A percentile compares a stretch with the other conserved stretches of the same genome.
Conservation (phyloP, 2,888 invertebrate genomes). For the Ichneumoninae sp. region DNA sequence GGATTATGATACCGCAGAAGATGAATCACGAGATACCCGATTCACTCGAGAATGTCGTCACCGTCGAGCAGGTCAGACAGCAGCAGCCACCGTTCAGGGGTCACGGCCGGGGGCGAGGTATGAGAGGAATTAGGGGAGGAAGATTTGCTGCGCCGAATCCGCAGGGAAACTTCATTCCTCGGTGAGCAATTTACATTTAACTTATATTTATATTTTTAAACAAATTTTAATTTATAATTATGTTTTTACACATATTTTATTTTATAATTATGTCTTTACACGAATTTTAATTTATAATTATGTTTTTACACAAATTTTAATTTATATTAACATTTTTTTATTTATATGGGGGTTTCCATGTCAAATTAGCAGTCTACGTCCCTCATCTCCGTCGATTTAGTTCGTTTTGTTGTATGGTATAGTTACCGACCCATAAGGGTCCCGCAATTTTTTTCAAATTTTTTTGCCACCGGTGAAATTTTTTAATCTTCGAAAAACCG, state of each 20-base stretch:
- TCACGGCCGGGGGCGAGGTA: constrained; percentile 75
- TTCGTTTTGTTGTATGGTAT: too few relatives aligned
- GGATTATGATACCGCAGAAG: constrained; percentile 78
- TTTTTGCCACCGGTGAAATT: too few relatives aligned
- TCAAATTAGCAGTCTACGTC: too few relatives aligned
- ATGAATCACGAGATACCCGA: constrained; percentile 81
- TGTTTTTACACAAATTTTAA: too few relatives aligned
- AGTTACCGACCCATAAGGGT: too few relatives aligned
- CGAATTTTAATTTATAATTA: neutral
- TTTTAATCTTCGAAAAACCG: too few relatives aligned
- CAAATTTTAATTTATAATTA: neutral
- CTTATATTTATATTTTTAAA: neutral
- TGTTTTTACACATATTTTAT: too few relatives aligned
- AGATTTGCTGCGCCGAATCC: constrained; percentile 72
- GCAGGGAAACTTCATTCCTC: constrained; percentile 74
- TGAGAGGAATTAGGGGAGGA: constrained; percentile 76
- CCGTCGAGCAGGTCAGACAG: constrained; percentile 78
- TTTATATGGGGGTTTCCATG: too few relatives aligned
- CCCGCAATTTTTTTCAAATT: too few relatives aligned
- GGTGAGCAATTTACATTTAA: constrained; percentile 68
- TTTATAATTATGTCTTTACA: neutral
- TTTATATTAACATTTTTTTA: too few relatives aligned
- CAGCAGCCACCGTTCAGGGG: constrained; percentile 68
- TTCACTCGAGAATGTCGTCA: constrained; percentile 81
- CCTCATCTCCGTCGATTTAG: too few relatives aligned